These are phyloP conservation scores for Altica lythri DNA, from an alignment of 2,888 invertebrate genomes.

Conservation along the genomic window DNA sequence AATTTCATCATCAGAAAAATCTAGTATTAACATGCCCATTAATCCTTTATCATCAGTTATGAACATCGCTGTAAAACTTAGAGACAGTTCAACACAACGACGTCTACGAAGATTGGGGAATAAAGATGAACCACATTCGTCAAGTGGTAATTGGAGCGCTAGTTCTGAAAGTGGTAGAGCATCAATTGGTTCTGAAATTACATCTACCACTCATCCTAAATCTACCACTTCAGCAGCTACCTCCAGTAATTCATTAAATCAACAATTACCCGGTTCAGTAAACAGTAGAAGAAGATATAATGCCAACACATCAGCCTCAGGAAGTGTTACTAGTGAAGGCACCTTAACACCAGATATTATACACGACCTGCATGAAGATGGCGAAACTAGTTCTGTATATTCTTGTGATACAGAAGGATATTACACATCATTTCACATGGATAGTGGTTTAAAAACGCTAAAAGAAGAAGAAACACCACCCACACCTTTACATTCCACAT, in stretches of 20 bases:
- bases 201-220: constrained; percentile 71
- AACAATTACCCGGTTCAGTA: constrained; percentile 69
- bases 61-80: constrained; percentile 71
- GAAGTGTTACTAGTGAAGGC: constrained; percentile 84
- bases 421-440: constrained; percentile 96
- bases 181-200: constrained; percentile 83
- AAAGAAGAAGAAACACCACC: constrained; percentile 77
- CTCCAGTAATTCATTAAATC: constrained; percentile 71
- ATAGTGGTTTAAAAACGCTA: constrained; percentile 86
- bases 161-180: constrained; percentile 88
- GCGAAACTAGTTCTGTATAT: constrained; percentile 88
- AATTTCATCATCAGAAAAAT: constrained; percentile 76
- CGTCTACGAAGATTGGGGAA: constrained; percentile 69
- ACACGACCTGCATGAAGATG: constrained; percentile 79
- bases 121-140: constrained; percentile 85
- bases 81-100: constrained; percentile 75
- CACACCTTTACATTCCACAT: constrained; percentile 74
- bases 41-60: constrained; percentile 63
- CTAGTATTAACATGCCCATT: constrained; percentile 64
- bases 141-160: constrained; percentile 94
- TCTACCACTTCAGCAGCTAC: constrained; percentile 72
- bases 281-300: constrained; percentile 67
- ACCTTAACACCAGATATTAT: constrained; percentile 84
- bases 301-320: constrained; percentile 77
- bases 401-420: constrained; percentile 98